Conservation (phyloP, 2,888 invertebrate genomes). For the Hyalella azteca region DNA sequence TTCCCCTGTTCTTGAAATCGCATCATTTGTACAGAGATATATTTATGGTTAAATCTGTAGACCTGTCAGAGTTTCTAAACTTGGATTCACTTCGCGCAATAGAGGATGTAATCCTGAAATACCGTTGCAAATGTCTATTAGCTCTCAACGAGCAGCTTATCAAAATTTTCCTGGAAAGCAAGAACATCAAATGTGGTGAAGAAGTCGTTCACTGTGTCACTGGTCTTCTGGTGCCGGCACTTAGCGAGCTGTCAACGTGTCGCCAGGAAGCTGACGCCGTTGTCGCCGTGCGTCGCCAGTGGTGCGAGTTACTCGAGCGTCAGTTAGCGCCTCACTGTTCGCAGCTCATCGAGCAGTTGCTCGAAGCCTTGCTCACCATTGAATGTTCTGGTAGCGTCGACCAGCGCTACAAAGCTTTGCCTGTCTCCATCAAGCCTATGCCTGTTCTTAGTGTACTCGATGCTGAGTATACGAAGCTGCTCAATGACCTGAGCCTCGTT, state of each 20-base stretch:
- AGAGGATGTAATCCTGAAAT: constrained; percentile 45
- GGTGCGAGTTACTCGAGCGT: constrained; percentile 44
- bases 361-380: constrained; percentile 37
- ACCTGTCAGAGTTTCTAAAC: not conserved
- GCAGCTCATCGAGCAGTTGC: constrained; percentile 43
- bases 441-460: not conserved
- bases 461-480: not conserved
- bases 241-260: constrained; percentile 39
- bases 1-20: constrained; percentile 2
- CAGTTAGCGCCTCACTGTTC: constrained; percentile 33
- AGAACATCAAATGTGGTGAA: constrained; percentile 27
- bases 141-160: constrained; percentile 46
- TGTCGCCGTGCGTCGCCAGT: constrained; percentile 43
- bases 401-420: not conserved
- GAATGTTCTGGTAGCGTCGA: not conserved
- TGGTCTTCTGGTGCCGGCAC: constrained; percentile 45
- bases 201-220: constrained; percentile 44
- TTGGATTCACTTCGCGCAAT: not conserved
- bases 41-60: not conserved
- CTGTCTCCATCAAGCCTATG: constrained; percentile 8
- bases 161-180: constrained; percentile 43
- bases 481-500: not conserved
- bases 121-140: constrained; percentile 43
- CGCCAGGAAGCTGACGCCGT: constrained; percentile 43
- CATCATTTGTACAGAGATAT: constrained; percentile 7